phyloP scores from a whole-genome alignment of 2,113 vertebrate genomes.

The Ailurus styani region DNA sequence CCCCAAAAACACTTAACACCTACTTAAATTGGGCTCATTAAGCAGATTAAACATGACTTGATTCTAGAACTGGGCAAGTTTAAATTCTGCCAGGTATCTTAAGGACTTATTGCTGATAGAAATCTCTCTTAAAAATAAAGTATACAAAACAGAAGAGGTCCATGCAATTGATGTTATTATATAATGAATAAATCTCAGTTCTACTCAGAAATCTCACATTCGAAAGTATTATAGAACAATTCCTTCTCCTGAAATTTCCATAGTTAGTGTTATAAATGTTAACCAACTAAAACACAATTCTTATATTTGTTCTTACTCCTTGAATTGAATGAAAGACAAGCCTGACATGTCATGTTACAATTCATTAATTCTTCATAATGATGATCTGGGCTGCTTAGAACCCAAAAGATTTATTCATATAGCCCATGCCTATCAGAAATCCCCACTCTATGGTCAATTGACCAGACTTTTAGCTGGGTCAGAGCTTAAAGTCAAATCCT shows the following conservation, averaged over 20 bases:
- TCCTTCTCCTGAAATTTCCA: neutral
- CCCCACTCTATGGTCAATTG: neutral
- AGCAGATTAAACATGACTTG: constrained; percentile 16
- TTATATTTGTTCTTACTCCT: neutral
- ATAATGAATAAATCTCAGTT: neutral
- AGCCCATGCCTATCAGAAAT: neutral
- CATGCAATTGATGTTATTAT: neutral
- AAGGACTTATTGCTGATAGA: neutral
- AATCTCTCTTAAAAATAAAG: constrained; percentile 16
- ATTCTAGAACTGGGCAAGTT: neutral
- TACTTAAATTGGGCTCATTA: constrained; percentile 35
- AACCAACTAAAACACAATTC: neutral
- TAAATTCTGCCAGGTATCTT: constrained; percentile 1
- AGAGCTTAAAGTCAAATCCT: neutral
- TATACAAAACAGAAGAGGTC: neutral
- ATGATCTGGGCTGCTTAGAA: neutral
- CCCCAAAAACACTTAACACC: neutral
- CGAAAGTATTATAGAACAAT: neutral
- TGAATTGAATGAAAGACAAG: neutral
- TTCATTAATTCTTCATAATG: neutral
- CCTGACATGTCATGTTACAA: neutral
- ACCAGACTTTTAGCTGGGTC: neutral
- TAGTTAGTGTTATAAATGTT: neutral
- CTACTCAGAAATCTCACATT: constrained; percentile 1
- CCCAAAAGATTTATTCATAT: neutral